Evolutionary conservation across 2,888 invertebrate species (phyloP).

Genomic region (Phytoseiulus persimilis): DNA sequence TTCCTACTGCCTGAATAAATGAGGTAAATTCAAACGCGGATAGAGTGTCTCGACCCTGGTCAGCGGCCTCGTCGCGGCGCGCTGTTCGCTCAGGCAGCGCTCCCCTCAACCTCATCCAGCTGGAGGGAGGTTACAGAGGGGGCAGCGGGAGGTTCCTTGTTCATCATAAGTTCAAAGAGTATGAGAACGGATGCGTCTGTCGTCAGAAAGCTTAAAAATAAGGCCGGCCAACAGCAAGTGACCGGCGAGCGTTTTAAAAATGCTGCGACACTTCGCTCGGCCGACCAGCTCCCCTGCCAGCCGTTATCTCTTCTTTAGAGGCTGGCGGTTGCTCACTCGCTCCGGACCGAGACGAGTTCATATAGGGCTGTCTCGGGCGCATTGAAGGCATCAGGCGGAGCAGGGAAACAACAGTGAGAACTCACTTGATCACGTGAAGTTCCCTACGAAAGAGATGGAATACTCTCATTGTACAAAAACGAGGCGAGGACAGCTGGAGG

Average conservation of each 20-base stretch:
- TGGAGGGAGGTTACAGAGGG: background rate
- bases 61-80: too few relatives aligned
- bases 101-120: too few relatives aligned
- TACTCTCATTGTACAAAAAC: background rate
- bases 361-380: background rate
- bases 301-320: background rate
- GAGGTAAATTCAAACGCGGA: too few relatives aligned
- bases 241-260: background rate
- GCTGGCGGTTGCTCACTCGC: background rate
- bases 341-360: background rate
- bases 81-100: too few relatives aligned
- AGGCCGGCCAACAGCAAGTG: background rate
- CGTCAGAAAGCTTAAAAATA: background rate
- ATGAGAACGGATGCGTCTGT: background rate
- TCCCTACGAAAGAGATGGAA: background rate
- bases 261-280: background rate
- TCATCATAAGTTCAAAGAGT: background rate
- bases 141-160: background rate
- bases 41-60: too few relatives aligned
- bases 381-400: background rate
- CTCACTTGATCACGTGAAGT: background rate
- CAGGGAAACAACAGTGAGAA: background rate
- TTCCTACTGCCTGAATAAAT: too few relatives aligned
- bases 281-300: background rate
- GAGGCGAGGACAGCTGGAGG: background rate